Evolutionary conservation across 2,888 invertebrate species (phyloP).

Genomic region (Elmis aenea): DNA sequence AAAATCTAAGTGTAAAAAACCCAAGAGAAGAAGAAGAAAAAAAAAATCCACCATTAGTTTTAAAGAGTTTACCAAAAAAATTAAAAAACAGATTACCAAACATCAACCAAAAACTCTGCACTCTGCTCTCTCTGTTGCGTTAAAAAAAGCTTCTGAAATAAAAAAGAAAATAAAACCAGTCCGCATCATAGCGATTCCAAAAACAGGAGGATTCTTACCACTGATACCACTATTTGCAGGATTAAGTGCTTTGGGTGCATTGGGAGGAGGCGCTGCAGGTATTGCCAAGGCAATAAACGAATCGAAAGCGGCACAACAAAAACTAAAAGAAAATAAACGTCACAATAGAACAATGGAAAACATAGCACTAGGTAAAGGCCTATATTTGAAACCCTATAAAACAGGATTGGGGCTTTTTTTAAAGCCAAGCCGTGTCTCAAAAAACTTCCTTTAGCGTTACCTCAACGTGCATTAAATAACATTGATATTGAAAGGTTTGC

Average conservation of each 20-base stretch:
- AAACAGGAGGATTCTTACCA: slow-evolving; percentile 33
- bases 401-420: slow-evolving; percentile 24
- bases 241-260: slow-evolving; percentile 33
- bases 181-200: slow-evolving; percentile 32
- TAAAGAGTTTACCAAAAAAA: no score
- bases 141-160: no score
- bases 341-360: slow-evolving; percentile 41
- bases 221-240: slow-evolving; percentile 38
- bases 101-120: no score
- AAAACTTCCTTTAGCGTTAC: slow-evolving; percentile 21
- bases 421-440: slow-evolving; percentile 10
- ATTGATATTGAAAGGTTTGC: background rate
- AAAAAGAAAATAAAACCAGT: no score
- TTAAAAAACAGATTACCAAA: no score
- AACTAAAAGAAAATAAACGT: slow-evolving; percentile 31
- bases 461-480: slow-evolving; percentile 22
- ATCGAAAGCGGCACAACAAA: slow-evolving; percentile 32
- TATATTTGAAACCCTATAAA: slow-evolving; percentile 26
- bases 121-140: no score
- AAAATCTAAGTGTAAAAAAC: no score
- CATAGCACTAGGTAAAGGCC: slow-evolving; percentile 31
- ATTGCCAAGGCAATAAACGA: no score
- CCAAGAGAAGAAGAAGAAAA: no score
- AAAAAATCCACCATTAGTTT: no score
- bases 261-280: slow-evolving; percentile 38